These are phyloP conservation scores for Podarcis siculus DNA, from an alignment of 2,797 vertebrate species.

Conservation along the genomic window DNA sequence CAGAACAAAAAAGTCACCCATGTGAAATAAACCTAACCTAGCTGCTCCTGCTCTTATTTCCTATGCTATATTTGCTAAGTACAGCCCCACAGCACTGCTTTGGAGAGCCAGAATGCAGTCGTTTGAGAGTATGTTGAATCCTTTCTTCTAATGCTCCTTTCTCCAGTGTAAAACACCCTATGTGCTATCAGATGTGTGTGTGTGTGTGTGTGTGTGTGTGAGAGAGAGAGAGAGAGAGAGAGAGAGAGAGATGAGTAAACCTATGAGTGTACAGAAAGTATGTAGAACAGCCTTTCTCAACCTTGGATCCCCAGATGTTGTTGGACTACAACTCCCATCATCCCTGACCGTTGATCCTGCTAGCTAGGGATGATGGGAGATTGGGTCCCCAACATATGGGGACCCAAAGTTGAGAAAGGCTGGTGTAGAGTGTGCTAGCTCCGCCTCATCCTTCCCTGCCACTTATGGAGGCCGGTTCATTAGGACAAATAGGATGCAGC, in stretches of 20 bases:
- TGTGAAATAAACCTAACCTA: not conserved
- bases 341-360: too few relatives aligned
- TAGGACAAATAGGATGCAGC: too few relatives aligned
- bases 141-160: not conserved
- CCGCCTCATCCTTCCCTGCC: not conserved
- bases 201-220: too few relatives aligned
- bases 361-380: too few relatives aligned
- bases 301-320: too few relatives aligned
- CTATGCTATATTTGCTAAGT: not conserved
- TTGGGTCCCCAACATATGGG: not conserved
- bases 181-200: not conserved
- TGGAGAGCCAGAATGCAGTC: not conserved
- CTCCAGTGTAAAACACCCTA: not conserved
- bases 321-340: too few relatives aligned
- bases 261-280: too few relatives aligned
- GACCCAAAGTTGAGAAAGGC: too few relatives aligned
- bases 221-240: too few relatives aligned
- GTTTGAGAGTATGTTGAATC: not conserved
- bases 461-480: not conserved
- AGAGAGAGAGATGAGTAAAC: too few relatives aligned
- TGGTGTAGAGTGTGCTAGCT: too few relatives aligned
- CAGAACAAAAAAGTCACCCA: not conserved
- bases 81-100: not conserved
- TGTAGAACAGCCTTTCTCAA: too few relatives aligned
- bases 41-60: not conserved